Conservation (phyloP, 53 echinoderm and acorn worm species). For the Temnopleurus reevesii region DNA sequence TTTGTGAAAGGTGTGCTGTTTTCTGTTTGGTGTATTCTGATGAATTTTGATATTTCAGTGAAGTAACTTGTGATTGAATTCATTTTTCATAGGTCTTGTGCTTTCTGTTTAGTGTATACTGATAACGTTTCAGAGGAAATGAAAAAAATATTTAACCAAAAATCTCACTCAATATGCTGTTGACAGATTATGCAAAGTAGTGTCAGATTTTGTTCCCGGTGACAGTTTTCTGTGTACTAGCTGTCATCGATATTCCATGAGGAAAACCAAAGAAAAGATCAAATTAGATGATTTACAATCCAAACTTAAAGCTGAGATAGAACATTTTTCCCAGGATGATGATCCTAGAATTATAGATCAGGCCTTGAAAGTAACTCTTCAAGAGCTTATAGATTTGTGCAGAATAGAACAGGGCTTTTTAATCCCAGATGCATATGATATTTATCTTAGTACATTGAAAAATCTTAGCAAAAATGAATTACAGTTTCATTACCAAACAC, state of each 20-base stretch:
- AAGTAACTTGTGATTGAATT: no score
- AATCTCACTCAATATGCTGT: not conserved
- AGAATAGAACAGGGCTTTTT: not conserved
- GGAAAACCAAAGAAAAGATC: not conserved
- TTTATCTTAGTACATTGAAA: no score
- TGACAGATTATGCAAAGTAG: not conserved
- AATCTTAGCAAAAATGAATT: not conserved
- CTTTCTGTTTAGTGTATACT: no score
- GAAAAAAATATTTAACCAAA: not conserved
- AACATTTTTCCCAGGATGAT: not conserved
- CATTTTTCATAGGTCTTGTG: no score
- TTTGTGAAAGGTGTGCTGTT: no score
- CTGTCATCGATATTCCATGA: not conserved
- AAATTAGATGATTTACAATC: constrained; percentile 5
- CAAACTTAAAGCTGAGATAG: not conserved
- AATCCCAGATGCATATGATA: not conserved
- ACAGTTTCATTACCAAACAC: not conserved
- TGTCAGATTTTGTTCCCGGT: not conserved
- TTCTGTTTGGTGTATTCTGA: no score
- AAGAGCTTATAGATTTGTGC: not conserved
- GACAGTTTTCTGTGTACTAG: constrained; percentile 5
- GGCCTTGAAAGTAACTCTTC: not conserved
- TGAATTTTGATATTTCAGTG: no score
- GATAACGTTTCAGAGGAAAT: constrained; percentile 13
- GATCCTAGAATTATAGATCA: not conserved